Evolutionary conservation across 2,888 invertebrate genomes (phyloP).

Genomic region (Acleris cristana): DNA sequence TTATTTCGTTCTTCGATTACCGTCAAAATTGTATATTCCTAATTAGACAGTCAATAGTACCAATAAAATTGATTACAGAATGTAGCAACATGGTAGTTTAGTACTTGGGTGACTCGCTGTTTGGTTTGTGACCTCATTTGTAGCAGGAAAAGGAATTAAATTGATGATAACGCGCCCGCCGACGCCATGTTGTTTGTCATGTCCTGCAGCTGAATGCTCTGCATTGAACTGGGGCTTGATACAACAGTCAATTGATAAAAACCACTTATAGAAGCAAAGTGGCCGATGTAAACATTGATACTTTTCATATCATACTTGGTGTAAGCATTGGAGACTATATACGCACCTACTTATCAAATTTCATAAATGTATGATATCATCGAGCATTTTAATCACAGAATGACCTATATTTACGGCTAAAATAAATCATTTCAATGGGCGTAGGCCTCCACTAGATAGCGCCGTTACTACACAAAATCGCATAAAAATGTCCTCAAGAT

Average conservation of each 20-base stretch:
- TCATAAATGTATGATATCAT: neutral
- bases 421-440: conserved; percentile 9
- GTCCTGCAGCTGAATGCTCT: conserved; percentile 23
- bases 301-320: no score
- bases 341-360: neutral
- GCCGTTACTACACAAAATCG: neutral
- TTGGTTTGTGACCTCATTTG: conserved; percentile 80
- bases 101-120: conserved; percentile 56
- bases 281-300: no score
- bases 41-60: conserved; percentile 1
- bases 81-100: conserved; percentile 41
- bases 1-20: neutral
- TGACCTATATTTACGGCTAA: conserved; percentile 5
- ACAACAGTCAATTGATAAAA: neutral
- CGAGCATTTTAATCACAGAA: neutral
- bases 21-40: neutral
- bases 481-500: conserved; percentile 19
- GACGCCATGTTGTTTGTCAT: conserved; percentile 58
- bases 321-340: no score
- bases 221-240: conserved; percentile 10
- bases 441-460: neutral
- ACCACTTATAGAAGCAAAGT: neutral
- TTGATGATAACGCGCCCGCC: conserved; percentile 70
- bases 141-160: conserved; percentile 79
- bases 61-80: conserved; percentile 38